phyloP scores from a whole-genome alignment of 2,888 invertebrate genomes.

The Aricia artaxerxes region DNA sequence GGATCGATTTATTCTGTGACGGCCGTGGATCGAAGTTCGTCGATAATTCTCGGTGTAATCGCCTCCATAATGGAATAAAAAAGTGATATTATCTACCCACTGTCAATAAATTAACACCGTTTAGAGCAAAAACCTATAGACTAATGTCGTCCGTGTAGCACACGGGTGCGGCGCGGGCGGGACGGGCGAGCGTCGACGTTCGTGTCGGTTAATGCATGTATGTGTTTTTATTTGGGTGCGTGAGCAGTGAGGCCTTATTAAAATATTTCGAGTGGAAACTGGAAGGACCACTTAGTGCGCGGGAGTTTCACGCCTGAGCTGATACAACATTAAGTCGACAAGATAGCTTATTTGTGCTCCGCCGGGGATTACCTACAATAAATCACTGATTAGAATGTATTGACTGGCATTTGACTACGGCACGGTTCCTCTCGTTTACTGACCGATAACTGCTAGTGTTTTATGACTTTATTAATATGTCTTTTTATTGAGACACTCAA shows the following conservation, averaged over 20 bases:
- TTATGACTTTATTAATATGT: conserved; percentile 62
- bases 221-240: conserved; percentile 79
- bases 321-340: conserved; percentile 81
- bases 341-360: conserved; percentile 81
- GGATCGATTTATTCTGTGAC: conserved; percentile 51
- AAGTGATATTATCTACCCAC: conserved; percentile 81
- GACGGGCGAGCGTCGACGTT: conserved; percentile 63
- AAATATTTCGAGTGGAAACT: conserved; percentile 81
- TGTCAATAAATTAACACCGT: conserved; percentile 81
- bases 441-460: conserved; percentile 64
- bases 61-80: conserved; percentile 78
- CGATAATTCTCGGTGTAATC: conserved; percentile 81
- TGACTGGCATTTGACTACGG: conserved; percentile 75
- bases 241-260: conserved; percentile 79
- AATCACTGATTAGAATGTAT: conserved; percentile 81
- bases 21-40: conserved; percentile 67
- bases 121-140: conserved; percentile 80
- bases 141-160: conserved; percentile 79
- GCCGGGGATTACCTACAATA: conserved; percentile 78
- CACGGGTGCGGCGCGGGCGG: conserved; percentile 61
- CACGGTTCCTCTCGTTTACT: conserved; percentile 69
- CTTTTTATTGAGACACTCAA: conserved; percentile 42
- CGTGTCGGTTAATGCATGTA: conserved; percentile 65
- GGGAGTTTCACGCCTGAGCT: conserved; percentile 80
- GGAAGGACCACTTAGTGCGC: conserved; percentile 81